phyloP scores from a whole-genome alignment of 2,888 invertebrate species.

The Nycteola revayana region DNA sequence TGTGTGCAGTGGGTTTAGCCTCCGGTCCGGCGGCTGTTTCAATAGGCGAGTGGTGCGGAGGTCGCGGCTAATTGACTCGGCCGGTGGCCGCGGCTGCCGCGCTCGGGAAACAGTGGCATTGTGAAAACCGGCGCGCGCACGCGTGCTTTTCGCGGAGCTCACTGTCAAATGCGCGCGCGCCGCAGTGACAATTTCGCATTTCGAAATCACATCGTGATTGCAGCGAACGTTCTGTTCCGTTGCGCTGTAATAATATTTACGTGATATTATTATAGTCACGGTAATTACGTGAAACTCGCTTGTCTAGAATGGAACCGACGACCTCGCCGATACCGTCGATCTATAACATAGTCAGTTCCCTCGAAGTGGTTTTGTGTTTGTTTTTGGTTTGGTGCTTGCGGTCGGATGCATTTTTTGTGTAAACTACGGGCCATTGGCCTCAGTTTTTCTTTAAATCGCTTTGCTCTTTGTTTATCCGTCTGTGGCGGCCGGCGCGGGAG shows the following conservation, averaged over 20 bases:
- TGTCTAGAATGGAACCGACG: constrained; percentile 62
- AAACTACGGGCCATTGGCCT: constrained; percentile 31
- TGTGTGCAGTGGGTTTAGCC: constrained; percentile 38
- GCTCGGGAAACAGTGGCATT: constrained; percentile 58
- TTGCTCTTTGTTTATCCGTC: constrained; percentile 37
- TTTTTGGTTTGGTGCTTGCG: constrained; percentile 39
- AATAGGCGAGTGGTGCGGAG: constrained; percentile 44
- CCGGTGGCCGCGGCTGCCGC: constrained; percentile 34
- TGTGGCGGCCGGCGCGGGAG: constrained; percentile 30
- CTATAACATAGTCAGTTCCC: constrained; percentile 34
- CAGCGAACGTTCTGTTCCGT: constrained; percentile 49
- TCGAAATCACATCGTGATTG: constrained; percentile 58
- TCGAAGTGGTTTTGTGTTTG: constrained; percentile 71
- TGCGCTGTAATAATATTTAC: constrained; percentile 38
- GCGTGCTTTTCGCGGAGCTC: constrained; percentile 58
- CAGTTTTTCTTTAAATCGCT: constrained; percentile 27
- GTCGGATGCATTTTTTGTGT: constrained; percentile 37
- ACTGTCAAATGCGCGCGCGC: constrained; percentile 37
- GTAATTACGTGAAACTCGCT: constrained; percentile 45
- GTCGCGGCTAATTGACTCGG: constrained; percentile 40
- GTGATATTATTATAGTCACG: constrained; percentile 43
- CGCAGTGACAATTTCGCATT: constrained; percentile 59
- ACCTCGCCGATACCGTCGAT: constrained; percentile 53
- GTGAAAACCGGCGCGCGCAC: constrained; percentile 65
- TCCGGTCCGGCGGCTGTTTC: constrained; percentile 33